Conservation (phyloP, 2,113 vertebrate genomes). For the Macaca fascicularis region T2T-MFA8v1.1 NC_088385.1:79064501-79065000, state of each 20-base stretch:
- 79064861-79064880: neutral
- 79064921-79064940: neutral
- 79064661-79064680: constrained; percentile 21
- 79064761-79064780: constrained; percentile 12
- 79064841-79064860: neutral
- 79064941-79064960: constrained; percentile 20
- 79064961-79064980: neutral
- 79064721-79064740: constrained; percentile 51
- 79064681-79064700: constrained; percentile 26
- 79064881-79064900: neutral
- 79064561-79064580: constrained; percentile 22
- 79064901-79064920: neutral
- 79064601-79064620: constrained; percentile 34
- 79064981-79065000: neutral
- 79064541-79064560: neutral
- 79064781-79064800: neutral
- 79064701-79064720: constrained; percentile 11
- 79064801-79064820: neutral
- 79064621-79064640: neutral
- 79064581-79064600: neutral
- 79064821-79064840: constrained; percentile 13
- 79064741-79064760: neutral
- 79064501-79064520: constrained; percentile 23
- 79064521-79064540: constrained; percentile 30
- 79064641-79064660: neutral